These are phyloP conservation scores for Drosophila nr. fundita DNA, from an alignment of 2,888 invertebrate species.

Conservation along the genomic window DNA sequence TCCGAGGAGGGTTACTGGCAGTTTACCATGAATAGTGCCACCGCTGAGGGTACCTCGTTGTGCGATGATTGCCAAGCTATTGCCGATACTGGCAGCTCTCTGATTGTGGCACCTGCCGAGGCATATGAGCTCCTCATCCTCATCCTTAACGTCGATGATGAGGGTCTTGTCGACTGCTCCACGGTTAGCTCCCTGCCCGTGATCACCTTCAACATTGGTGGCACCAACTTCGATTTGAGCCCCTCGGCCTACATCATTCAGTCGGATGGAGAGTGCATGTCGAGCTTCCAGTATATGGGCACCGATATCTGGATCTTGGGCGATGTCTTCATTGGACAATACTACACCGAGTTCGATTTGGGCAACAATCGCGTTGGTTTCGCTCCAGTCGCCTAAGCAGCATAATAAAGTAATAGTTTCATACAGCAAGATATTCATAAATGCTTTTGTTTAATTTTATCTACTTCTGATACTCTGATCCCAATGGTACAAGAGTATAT, in stretches of 20 bases:
- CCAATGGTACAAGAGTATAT: background rate
- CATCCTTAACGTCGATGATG: conserved; percentile 28
- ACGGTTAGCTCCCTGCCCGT: conserved; percentile 90
- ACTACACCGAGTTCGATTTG: conserved; percentile 97
- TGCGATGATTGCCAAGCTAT: conserved; percentile 87
- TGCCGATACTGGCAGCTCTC: conserved; percentile 97
- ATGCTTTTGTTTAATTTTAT: background rate
- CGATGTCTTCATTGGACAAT: conserved; percentile 97
- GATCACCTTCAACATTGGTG: conserved; percentile 91
- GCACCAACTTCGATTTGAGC: conserved; percentile 89
- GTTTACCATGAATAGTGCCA: conserved; percentile 92
- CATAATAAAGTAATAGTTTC: conserved; percentile 18
- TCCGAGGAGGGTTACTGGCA: conserved; percentile 96
- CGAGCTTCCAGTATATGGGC: conserved; percentile 95
- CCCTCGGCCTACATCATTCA: conserved; percentile 91
- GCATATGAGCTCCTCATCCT: conserved; percentile 41
- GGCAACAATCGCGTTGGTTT: conserved; percentile 94
- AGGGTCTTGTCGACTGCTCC: conserved; percentile 89
- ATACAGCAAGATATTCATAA: conserved; percentile 9
- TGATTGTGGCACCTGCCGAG: conserved; percentile 89
- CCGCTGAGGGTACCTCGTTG: conserved; percentile 87
- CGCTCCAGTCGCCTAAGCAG: conserved; percentile 86
- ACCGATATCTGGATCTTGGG: conserved; percentile 95
- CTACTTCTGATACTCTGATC: background rate
- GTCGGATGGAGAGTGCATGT: conserved; percentile 90